These are phyloP conservation scores for Abrostola tripartita DNA, from an alignment of 2,888 invertebrate genomes.

Conservation along the genomic window DNA sequence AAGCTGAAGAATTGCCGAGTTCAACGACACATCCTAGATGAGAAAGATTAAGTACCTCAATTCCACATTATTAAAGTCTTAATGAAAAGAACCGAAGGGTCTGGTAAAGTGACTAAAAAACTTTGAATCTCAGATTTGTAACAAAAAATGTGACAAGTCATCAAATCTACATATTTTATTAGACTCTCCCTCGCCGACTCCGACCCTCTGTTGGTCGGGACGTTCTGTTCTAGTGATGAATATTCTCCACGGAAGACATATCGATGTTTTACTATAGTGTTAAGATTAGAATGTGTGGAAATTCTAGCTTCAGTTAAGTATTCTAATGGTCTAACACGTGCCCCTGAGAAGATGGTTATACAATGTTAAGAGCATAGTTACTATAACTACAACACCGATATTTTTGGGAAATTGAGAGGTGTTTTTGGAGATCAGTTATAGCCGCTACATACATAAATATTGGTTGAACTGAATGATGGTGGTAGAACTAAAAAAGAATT, in stretches of 20 bases:
- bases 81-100: slow-evolving; percentile 69
- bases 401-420: not conserved
- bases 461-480: slow-evolving; percentile 16
- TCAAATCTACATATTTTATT: slow-evolving; percentile 89
- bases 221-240: slow-evolving; percentile 72
- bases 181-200: slow-evolving; percentile 81
- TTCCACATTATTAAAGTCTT: slow-evolving; percentile 69
- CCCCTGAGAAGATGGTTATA: no score
- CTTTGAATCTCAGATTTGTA: slow-evolving; percentile 86
- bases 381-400: no score
- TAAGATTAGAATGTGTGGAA: not conserved
- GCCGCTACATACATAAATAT: slow-evolving; percentile 5
- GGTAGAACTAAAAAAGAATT: slow-evolving; percentile 18
- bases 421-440: not conserved
- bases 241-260: slow-evolving; percentile 48
- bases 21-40: slow-evolving; percentile 41
- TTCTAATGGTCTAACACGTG: no score
- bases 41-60: slow-evolving; percentile 53
- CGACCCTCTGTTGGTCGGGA: slow-evolving; percentile 82
- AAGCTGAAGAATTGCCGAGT: slow-evolving; percentile 34
- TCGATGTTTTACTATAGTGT: slow-evolving; percentile 62
- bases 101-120: slow-evolving; percentile 79
- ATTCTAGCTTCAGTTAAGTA: no score
- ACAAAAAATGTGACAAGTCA: slow-evolving; percentile 88
- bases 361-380: no score